phyloP scores from a whole-genome alignment of 2,888 invertebrate genomes.

The Ochlodes sylvanus region DNA sequence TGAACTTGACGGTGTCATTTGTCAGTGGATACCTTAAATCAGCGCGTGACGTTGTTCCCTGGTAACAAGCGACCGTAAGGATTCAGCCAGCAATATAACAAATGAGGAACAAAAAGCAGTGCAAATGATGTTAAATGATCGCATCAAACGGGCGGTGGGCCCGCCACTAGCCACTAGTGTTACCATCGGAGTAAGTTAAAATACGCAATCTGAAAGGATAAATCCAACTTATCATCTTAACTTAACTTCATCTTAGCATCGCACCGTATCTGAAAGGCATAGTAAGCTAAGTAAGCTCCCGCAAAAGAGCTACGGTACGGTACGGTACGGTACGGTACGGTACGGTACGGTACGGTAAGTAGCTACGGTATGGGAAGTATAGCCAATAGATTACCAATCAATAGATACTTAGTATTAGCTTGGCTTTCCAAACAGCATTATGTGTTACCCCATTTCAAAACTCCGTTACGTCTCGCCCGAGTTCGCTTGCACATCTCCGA shows the following conservation, averaged over 20 bases:
- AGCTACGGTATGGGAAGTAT: too few relatives aligned
- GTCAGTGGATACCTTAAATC: slow-evolving; percentile 51
- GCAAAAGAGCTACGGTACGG: too few relatives aligned
- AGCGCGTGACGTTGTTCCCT: slow-evolving; percentile 63
- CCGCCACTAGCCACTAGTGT: slow-evolving; percentile 39
- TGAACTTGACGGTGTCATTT: slow-evolving; percentile 37
- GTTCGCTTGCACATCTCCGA: background rate
- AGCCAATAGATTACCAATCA: too few relatives aligned
- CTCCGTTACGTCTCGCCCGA: background rate
- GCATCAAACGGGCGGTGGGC: slow-evolving; percentile 59
- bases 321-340: too few relatives aligned
- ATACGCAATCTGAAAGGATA: too few relatives aligned
- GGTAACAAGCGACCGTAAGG: slow-evolving; percentile 75
- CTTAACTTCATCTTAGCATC: too few relatives aligned
- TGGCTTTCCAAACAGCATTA: background rate
- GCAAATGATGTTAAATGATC: slow-evolving; percentile 79
- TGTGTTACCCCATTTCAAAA: background rate
- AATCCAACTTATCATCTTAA: too few relatives aligned
- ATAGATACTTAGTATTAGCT: too few relatives aligned
- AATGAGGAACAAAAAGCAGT: slow-evolving; percentile 78
- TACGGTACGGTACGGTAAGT: too few relatives aligned
- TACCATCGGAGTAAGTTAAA: background rate
- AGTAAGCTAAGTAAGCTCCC: too few relatives aligned
- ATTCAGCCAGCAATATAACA: slow-evolving; percentile 75
- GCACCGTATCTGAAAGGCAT: too few relatives aligned